These are phyloP conservation scores for Emydoidea blandingii DNA, from an alignment of 2,797 vertebrate genomes.

Conservation along the genomic window DNA sequence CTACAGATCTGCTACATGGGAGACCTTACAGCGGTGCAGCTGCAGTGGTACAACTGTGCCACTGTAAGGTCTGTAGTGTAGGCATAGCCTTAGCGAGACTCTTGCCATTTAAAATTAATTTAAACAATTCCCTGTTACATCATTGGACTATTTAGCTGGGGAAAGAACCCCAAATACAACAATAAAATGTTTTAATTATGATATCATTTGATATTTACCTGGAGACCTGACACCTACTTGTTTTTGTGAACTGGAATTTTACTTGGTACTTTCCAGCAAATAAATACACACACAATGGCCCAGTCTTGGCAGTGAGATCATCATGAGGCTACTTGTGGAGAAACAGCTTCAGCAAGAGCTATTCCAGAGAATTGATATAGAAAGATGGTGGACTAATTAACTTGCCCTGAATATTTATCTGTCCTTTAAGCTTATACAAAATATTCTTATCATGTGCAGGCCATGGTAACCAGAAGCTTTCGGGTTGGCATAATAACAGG, in stretches of 20 bases:
- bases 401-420: conserved; percentile 41
- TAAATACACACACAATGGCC: not conserved
- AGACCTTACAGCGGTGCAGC: no score
- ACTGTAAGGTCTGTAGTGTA: no score
- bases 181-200: conserved; percentile 4
- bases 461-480: not conserved
- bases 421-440: conserved; percentile 47
- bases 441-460: conserved; percentile 41
- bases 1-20: no score
- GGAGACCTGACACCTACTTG: not conserved
- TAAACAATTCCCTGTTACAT: not conserved
- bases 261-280: not conserved
- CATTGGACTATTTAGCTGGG: not conserved
- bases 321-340: conserved; percentile 45
- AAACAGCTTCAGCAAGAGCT: conserved; percentile 47
- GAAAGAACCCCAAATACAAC: not conserved
- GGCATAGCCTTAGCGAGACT: not conserved
- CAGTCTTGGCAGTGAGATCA: conserved; percentile 20
- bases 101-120: not conserved
- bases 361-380: conserved; percentile 58
- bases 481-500: conserved; percentile 14
- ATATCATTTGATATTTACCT: not conserved
- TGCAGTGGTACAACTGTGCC: no score
- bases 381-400: conserved; percentile 52
- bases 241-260: conserved; percentile 1